Conservation (phyloP, 2,888 invertebrate species). For the Achlya flavicornis region DNA sequence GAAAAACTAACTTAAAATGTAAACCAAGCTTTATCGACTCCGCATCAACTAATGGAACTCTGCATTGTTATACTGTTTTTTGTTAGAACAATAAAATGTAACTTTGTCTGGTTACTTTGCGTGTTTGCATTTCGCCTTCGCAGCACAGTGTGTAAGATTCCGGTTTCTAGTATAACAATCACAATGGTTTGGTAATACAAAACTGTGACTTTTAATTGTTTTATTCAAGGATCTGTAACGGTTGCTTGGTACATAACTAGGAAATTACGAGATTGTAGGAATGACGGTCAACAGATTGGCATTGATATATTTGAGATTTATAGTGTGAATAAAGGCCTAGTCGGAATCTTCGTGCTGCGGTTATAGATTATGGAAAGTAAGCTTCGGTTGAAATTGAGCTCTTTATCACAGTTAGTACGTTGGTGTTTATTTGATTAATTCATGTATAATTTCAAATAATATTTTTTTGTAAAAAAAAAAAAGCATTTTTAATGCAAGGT, state of each 20-base stretch:
- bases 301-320: too few relatives aligned
- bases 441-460: too few relatives aligned
- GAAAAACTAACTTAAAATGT: conserved; percentile 30
- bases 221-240: conserved; percentile 42
- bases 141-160: conserved; percentile 30
- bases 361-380: neutral
- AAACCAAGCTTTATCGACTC: conserved; percentile 17
- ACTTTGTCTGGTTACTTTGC: conserved; percentile 18
- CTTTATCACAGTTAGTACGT: neutral
- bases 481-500: too few relatives aligned
- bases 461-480: too few relatives aligned
- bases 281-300: conserved; percentile 1
- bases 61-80: conserved; percentile 14
- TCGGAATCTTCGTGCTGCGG: too few relatives aligned
- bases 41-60: conserved; percentile 16
- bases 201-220: conserved; percentile 44
- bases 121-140: conserved; percentile 33
- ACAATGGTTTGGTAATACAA: conserved; percentile 45
- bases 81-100: conserved; percentile 1
- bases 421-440: too few relatives aligned
- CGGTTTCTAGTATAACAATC: conserved; percentile 38
- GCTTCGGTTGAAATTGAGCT: neutral
- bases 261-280: conserved; percentile 20
- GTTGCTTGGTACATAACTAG: conserved; percentile 28
- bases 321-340: neutral